Conservation (phyloP, 92 coral and sea anemone species). For the Porites evermanni region DNA sequence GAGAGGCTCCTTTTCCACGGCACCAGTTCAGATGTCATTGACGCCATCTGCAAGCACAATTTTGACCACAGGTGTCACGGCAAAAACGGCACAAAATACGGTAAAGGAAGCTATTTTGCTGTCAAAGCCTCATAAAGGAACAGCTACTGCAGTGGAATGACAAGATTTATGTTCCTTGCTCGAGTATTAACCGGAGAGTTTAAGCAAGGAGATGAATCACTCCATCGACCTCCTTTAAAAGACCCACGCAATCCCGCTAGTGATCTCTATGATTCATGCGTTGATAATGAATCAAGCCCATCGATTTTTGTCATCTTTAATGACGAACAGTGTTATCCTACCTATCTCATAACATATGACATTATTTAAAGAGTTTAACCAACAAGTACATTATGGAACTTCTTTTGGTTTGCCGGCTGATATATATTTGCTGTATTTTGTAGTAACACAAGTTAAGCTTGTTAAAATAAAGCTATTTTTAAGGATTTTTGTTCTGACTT, state of each 20-base stretch:
- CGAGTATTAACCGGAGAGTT: slow-evolving; percentile 82
- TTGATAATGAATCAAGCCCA: slow-evolving; percentile 61
- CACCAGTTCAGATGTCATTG: slow-evolving; percentile 57
- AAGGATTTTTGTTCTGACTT: too few species aligned
- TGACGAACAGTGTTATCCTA: slow-evolving; percentile 83
- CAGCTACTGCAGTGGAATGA: slow-evolving; percentile 43
- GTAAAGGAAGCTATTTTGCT: slow-evolving; percentile 93
- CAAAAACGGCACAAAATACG: slow-evolving; percentile 82
- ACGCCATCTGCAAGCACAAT: slow-evolving; percentile 92
- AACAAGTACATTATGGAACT: too few species aligned
- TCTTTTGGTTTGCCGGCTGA: too few species aligned
- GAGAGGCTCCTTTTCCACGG: slow-evolving; percentile 87
- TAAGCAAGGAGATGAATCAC: slow-evolving; percentile 38
- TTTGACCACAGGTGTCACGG: slow-evolving; percentile 95
- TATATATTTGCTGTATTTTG: too few species aligned
- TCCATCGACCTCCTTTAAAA: slow-evolving; percentile 82
- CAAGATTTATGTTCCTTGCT: slow-evolving; percentile 74
- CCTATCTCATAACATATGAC: not conserved
- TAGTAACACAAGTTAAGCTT: too few species aligned
- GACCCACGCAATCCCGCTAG: slow-evolving; percentile 77
- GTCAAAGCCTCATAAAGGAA: slow-evolving; percentile 75
- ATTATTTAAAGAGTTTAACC: not conserved
- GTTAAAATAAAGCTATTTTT: too few species aligned
- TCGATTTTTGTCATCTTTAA: slow-evolving; percentile 86
- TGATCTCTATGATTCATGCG: slow-evolving; percentile 83